Evolutionary conservation across 1,140 invertebrate species (phyloP).

Genomic region (Ephestia elutella): DNA sequence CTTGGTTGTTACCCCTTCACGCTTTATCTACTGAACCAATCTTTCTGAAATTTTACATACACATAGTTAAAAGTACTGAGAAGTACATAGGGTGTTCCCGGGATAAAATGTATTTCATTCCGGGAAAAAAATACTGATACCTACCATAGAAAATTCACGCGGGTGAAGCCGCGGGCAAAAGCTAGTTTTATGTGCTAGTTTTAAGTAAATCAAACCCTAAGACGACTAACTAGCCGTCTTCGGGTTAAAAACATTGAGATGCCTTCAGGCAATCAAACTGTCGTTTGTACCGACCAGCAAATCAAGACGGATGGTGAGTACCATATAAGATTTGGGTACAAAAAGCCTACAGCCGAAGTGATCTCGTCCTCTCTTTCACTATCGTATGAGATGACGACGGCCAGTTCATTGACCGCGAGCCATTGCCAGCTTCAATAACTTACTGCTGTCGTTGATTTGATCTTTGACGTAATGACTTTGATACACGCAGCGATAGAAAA

Average conservation of each 20-base stretch:
- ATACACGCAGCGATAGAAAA: not conserved
- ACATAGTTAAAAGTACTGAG: too few relatives aligned
- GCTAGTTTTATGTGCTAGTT: too few relatives aligned
- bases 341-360: not conserved
- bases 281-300: not conserved
- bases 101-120: too few relatives aligned
- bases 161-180: too few relatives aligned
- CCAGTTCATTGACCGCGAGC: not conserved
- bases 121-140: too few relatives aligned
- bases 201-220: too few relatives aligned
- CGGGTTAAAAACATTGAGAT: not conserved
- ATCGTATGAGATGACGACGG: not conserved
- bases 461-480: not conserved
- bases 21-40: too few relatives aligned
- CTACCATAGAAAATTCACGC: too few relatives aligned
- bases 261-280: not conserved
- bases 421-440: slow-evolving; percentile 3
- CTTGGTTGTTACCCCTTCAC: too few relatives aligned
- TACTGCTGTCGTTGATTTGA: not conserved
- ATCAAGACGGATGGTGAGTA: not conserved
- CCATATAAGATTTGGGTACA: not conserved
- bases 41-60: too few relatives aligned
- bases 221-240: not conserved
- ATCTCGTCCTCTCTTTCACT: slow-evolving; percentile 3
- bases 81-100: too few relatives aligned